Percentiles rank a stretch among this genome's conserved stretches.
Evolutionary conservation across 2,888 invertebrate genomes (phyloP).

Genomic region (Parelbella ahira): DNA sequence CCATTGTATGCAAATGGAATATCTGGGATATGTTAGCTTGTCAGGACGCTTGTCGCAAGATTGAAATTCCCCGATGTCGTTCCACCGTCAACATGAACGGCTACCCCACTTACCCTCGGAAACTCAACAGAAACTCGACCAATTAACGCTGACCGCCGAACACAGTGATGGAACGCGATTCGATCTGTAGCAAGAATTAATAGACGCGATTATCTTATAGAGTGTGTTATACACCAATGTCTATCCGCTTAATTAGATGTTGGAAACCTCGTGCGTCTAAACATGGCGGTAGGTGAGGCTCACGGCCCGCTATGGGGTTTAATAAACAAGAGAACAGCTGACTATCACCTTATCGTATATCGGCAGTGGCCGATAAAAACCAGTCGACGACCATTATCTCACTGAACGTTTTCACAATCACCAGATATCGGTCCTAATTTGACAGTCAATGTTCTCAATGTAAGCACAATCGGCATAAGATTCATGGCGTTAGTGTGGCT

Average conservation of each 20-base stretch:
- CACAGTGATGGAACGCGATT: conserved; percentile 23
- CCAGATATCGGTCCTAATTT: conserved; percentile 8
- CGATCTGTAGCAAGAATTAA: conserved; percentile 23
- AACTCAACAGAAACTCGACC: conserved; percentile 23
- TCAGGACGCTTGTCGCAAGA: conserved; percentile 3
- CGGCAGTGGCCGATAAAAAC: conserved; percentile 17
- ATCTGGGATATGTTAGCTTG: no score
- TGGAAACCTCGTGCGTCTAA: conserved; percentile 19
- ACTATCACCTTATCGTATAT: conserved; percentile 13
- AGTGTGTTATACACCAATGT: conserved; percentile 23
- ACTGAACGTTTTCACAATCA: conserved; percentile 1
- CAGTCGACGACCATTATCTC: conserved; percentile 1
- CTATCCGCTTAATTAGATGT: conserved; percentile 22
- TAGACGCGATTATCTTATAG: conserved; percentile 22
- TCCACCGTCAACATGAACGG: conserved; percentile 9
- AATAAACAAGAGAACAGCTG: conserved; percentile 2
- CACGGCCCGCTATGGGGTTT: conserved; percentile 12
- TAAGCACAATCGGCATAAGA: conserved; percentile 2
- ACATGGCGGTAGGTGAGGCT: conserved; percentile 23
- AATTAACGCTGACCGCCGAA: conserved; percentile 23
- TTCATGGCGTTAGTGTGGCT: not conserved
- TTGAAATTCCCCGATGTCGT: conserved; percentile 4
- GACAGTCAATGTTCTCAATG: conserved; percentile 5
- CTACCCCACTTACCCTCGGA: conserved; percentile 18
- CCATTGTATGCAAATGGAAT: no score